phyloP scores from a whole-genome alignment of 2,888 invertebrate species.

The Ectemnius continuus region DNA sequence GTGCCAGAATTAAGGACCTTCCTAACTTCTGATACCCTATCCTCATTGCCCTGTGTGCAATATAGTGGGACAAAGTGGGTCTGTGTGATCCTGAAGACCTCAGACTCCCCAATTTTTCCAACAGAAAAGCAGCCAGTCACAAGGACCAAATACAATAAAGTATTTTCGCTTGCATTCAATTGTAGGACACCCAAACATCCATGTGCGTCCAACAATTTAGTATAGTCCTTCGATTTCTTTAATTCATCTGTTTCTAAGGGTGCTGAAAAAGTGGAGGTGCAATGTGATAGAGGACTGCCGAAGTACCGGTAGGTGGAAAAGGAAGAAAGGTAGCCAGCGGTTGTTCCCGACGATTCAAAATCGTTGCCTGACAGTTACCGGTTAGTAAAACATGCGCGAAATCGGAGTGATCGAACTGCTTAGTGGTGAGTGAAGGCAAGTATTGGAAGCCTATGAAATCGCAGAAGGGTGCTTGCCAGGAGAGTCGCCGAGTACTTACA shows the following conservation, averaged over 20 bases:
- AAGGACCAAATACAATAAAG: slow-evolving; percentile 92
- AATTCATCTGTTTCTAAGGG: slow-evolving; percentile 93
- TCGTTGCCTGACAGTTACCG: slow-evolving; percentile 10
- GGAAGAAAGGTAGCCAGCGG: no score
- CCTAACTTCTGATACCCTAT: slow-evolving; percentile 83
- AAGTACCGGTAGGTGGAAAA: no score
- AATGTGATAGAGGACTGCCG: no score
- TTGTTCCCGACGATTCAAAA: neutral
- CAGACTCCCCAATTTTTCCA: slow-evolving; percentile 96
- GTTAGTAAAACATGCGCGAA: neutral
- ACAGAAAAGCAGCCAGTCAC: slow-evolving; percentile 98
- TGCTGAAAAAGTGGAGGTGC: slow-evolving; percentile 78
- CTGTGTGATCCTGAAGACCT: slow-evolving; percentile 96
- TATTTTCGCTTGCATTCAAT: slow-evolving; percentile 90
- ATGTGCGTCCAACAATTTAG: slow-evolving; percentile 95
- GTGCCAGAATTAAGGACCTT: slow-evolving; percentile 98
- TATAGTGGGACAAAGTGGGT: slow-evolving; percentile 94
- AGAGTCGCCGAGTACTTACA: slow-evolving; percentile 79
- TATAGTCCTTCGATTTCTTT: slow-evolving; percentile 86
- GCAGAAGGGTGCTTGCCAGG: no score
- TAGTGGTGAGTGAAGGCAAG: no score
- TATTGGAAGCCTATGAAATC: no score
- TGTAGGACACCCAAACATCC: slow-evolving; percentile 97
- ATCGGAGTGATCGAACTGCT: neutral
- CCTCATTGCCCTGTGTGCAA: slow-evolving; percentile 83